Evolutionary conservation across 2,888 invertebrate species (phyloP).

Genomic region (Pelosia muscerda): DNA sequence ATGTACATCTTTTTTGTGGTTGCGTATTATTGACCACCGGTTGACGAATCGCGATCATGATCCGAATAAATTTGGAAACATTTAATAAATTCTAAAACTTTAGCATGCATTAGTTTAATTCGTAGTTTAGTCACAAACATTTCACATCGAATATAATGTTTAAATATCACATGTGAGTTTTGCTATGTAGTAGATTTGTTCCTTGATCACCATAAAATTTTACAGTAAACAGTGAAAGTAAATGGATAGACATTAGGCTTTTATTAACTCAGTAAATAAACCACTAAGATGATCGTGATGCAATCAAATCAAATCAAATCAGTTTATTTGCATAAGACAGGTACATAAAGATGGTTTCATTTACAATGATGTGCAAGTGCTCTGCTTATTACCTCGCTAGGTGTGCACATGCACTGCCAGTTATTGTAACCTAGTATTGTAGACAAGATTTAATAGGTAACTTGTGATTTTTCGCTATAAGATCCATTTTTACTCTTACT

Average conservation of each 20-base stretch:
- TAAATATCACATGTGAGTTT: not conserved
- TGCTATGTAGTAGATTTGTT: not conserved
- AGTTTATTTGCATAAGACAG: too few relatives aligned
- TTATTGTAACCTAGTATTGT: too few relatives aligned
- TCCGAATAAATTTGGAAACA: not conserved
- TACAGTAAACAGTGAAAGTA: not conserved
- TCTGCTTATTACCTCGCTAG: too few relatives aligned
- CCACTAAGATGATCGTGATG: too few relatives aligned
- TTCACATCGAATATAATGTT: not conserved
- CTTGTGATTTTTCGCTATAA: not conserved
- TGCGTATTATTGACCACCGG: not conserved
- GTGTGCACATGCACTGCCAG: too few relatives aligned
- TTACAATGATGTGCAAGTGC: too few relatives aligned
- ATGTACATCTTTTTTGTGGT: slow-evolving; percentile 5
- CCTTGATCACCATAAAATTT: not conserved
- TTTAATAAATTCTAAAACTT: not conserved
- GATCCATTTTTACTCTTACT: not conserved
- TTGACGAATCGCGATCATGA: slow-evolving; percentile 5
- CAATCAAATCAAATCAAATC: too few relatives aligned
- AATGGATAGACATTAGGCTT: not conserved
- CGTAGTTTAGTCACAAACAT: not conserved
- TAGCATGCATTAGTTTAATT: not conserved
- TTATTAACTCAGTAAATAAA: too few relatives aligned
- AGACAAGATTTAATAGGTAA: too few relatives aligned
- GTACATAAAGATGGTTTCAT: too few relatives aligned